Evolutionary conservation across 2,113 vertebrate species (phyloP), one percentile per base, ranked within the genome.

Genomic region (Thunnus thynnus): DNA sequence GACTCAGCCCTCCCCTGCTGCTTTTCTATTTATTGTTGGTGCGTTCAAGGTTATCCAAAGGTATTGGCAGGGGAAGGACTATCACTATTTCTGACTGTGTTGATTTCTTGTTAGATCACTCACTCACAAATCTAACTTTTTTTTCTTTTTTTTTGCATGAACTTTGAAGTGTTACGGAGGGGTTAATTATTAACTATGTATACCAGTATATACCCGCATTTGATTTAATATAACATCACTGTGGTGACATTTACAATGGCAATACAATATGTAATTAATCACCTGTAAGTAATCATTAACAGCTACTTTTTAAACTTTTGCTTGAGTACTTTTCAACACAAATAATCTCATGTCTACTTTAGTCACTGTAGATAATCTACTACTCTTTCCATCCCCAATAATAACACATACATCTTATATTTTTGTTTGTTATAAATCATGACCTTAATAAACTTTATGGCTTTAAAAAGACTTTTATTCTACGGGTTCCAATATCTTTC

Each of bases 261-360:
- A 76, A 65, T 66, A 27, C 36, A 41, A 41, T 41, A 41, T 76
- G 30, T 81, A 46, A 73, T 17, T 30, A 36, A 74, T 78, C 55
- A 74, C 58, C 63, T 62, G 7, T 3, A 27, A 61, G n/a, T 36
- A 6, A 22, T 54, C 27, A 46, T 56, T 30, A 72, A 50, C 17
- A 64, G 56, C 20, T 30, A 18, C 36, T 30, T 74, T 47, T 51
- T 0, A 50, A 7, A 41, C 52, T 25, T 17, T 18, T 22, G 44
- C 10, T 57, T 41, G 4, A 47, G 4, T 27, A 41, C 13, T 30
- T 77, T 46, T 69, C 14, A 77, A 64, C 44, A 64, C 46, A 78
- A 64, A 73, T 46, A 72, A 47, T 44, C 8, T 20, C 6, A 22
- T 4, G 9, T 56, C n/a, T 44, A 36, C 16, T 48, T 48, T n/a